Base-by-base conservation (phyloP, 2,797 vertebrate species). In the Scarus forsteni region DNA sequence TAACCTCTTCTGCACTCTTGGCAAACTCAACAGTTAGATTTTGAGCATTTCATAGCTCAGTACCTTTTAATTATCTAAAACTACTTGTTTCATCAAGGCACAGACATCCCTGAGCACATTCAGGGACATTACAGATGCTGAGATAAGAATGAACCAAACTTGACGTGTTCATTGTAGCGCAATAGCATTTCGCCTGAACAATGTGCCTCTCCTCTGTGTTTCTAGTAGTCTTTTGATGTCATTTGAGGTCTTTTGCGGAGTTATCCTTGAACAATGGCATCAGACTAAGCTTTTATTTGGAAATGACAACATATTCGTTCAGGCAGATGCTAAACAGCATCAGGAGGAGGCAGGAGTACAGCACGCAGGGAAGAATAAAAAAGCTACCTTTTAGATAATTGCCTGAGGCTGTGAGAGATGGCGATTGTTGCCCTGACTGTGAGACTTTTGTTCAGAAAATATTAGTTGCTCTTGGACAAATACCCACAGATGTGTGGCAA, bases 121-220 rank as follows among this genome's bases (percentile, higher is more conserved):
- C 8, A 0, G 18, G 46, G 50, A 75, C 49, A 55, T 9, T 49
- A 13, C 15, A 12, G 42, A 16, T 16, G 27, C 61, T 40, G 19
- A 15, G 12, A 15, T 43, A 63, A 38, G 19, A 69, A 56, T 36
- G 46, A 57, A 64, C 48, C 54, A 40, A 65, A 49, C 16, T 58
- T 62, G 35, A 69, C 67, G 55, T 55, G 52, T 60, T 62, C 53
- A 75, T n/a, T 34, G 38, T 7, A 65, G 35, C 15, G 3, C 50
- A 10, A 57, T n/a, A 60, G 44, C 11, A n/a, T 54, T 39, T 61
- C 2, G 11, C 43, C 44, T 18, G 34, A 52, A 73, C 55, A 45
- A 1, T 15, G 7, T 48, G 59, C 49, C 50, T 59, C 50, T 36
- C 15, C 39, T 18, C 12, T 7, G 48, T 49, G n/a, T 62, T 49